A percentile compares a stretch with the other conserved stretches of the same genome.
These are phyloP conservation scores for Stenopsyche tienmushanensis DNA, from an alignment of 1,140 invertebrate genomes.

Conservation along the genomic window DNA sequence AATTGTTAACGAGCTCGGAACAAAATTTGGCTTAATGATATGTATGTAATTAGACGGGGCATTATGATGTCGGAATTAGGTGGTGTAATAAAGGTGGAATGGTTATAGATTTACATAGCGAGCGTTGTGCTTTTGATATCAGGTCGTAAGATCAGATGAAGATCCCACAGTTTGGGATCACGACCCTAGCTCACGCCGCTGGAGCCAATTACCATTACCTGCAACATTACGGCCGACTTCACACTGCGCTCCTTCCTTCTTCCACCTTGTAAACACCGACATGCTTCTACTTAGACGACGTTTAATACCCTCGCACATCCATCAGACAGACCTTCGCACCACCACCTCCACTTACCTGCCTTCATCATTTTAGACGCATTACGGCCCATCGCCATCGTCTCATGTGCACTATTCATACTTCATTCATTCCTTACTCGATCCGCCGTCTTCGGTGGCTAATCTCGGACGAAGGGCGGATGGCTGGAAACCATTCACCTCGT, in stretches of 20 bases:
- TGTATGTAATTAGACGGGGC: no score
- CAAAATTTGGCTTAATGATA: no score
- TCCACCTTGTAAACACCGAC: not conserved
- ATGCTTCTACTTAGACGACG: not conserved
- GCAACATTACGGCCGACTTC: conserved; percentile 13
- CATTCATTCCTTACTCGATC: no score
- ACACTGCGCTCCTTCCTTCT: not conserved
- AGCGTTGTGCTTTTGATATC: not conserved
- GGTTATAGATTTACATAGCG: not conserved
- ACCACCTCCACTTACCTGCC: not conserved
- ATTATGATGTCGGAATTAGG: no score
- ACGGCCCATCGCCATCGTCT: no score
- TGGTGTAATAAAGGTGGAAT: not conserved
- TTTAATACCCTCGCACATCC: not conserved
- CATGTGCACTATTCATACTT: no score
- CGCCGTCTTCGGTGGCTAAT: no score
- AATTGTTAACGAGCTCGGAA: no score
- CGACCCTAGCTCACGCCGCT: conserved; percentile 18
- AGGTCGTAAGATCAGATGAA: conserved; percentile 18
- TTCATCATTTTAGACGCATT: not conserved
- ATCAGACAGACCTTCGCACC: not conserved
- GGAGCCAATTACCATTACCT: conserved; percentile 23
- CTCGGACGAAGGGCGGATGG: no score
- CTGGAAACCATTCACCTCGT: no score
- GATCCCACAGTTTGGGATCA: conserved; percentile 24